Base-by-base conservation (phyloP, 2,797 vertebrate genomes). In the Sebastes melanostomus region DNA sequence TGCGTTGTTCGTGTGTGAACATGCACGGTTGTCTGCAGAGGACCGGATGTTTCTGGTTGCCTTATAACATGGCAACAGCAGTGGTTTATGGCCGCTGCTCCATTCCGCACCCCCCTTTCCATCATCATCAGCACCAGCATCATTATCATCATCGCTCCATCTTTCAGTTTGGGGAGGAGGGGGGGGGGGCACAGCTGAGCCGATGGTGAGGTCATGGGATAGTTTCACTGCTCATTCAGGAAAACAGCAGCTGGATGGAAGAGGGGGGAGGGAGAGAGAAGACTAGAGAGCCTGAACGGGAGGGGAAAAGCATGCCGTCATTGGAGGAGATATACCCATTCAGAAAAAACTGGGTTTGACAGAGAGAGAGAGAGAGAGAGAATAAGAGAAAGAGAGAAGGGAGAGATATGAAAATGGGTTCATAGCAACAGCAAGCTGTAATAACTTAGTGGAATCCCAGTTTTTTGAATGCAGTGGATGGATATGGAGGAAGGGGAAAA, bases 41-140 rank as follows among this genome's bases (percentile, higher is more conserved):
- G 86, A 75, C 87, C 72, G 61, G 77, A 94, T 95, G 89, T 92
- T 94, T 95, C 92, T 81, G 89, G 88, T 72, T 89, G 77, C 84
- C 70, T 88, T 30, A 87, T 88, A 91, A 80, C 85, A 90, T 83
- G 79, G 68, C 13, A 18, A 89, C 85, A 88, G 92, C 88, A 42
- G 81, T 77, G 86, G 86, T 90, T 91, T 91, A 89, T 90, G 93
- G 90, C 89, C 79, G 77, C 83, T 73, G 73, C 88, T 5, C 72
- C 74, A 80, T 6, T 4, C 85, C 8, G 52, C 76, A 63, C 68
- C 68, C 5, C 4, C 63, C 78, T 0, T 1, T 66, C 88, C 88
- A 86, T 90, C 91, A 86, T 89, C 92, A 91, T 38, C 58, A 36
- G 38, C 88, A 82, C 87, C 90, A 83, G 16, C 69, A 46, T 60